Conservation (phyloP, 2,888 invertebrate species). For the Lochmaea capreae region DNA sequence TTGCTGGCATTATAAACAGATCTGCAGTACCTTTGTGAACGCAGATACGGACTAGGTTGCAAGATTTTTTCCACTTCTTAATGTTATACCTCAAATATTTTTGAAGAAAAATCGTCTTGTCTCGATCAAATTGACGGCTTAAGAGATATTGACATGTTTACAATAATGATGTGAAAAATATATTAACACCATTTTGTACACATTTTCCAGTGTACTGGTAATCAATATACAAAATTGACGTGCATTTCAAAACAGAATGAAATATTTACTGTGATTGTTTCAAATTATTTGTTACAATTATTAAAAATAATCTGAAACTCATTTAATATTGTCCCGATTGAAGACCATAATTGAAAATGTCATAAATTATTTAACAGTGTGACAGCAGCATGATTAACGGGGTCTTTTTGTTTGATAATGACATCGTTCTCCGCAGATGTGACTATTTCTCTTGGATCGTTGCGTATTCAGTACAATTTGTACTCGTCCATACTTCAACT, state of each 20-base stretch:
- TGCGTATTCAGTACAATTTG: neutral
- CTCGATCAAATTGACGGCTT: too few relatives aligned
- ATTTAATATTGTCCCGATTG: slow-evolving; percentile 16
- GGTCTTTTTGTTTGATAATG: slow-evolving; percentile 29
- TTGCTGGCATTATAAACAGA: too few relatives aligned
- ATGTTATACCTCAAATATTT: too few relatives aligned
- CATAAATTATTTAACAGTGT: slow-evolving; percentile 19
- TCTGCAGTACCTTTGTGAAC: too few relatives aligned
- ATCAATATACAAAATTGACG: slow-evolving; percentile 16
- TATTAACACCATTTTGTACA: neutral
- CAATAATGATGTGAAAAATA: too few relatives aligned
- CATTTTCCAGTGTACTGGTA: neutral
- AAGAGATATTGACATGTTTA: too few relatives aligned
- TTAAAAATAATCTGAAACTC: slow-evolving; percentile 30
- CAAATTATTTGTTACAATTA: slow-evolving; percentile 35
- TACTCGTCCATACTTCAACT: neutral
- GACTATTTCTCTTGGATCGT: slow-evolving; percentile 14
- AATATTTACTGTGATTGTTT: slow-evolving; percentile 25
- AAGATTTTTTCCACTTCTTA: too few relatives aligned
- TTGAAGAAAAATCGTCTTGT: too few relatives aligned
- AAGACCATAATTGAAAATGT: slow-evolving; percentile 23
- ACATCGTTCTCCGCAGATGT: slow-evolving; percentile 26
- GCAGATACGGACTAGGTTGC: too few relatives aligned
- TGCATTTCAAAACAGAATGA: slow-evolving; percentile 22
- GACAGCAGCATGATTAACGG: slow-evolving; percentile 20